A percentile compares a stretch with the other conserved stretches of the same genome.
Evolutionary conservation across 2,113 vertebrate genomes (phyloP).

Genomic region (Myrmecophaga tridactyla): DNA sequence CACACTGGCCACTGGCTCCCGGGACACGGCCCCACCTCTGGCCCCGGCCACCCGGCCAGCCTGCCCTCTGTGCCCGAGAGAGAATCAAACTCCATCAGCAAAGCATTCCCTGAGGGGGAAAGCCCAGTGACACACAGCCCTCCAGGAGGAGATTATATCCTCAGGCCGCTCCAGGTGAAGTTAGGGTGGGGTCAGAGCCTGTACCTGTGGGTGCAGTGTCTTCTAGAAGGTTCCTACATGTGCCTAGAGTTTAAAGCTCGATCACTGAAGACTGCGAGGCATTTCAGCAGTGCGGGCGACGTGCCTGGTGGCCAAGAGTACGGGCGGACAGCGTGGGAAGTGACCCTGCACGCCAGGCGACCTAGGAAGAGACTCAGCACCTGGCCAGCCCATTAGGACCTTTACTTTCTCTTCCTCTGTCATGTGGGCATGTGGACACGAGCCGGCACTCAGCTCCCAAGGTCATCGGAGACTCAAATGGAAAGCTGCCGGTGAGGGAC

Average conservation of each 20-base stretch:
- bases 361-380: not conserved
- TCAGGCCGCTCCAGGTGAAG: accelerated
- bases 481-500: too few species aligned
- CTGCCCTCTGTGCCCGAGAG: accelerated
- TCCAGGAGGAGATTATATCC: accelerated
- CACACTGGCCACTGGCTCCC: not conserved
- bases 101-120: not conserved
- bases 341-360: not conserved
- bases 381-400: not conserved
- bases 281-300: not conserved
- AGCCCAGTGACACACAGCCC: accelerated
- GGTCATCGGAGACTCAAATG: too few species aligned
- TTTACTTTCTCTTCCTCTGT: not conserved
- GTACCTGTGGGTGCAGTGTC: not conserved
- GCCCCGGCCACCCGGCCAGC: not conserved
- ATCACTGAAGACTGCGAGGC: not conserved
- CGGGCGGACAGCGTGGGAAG: accelerated
- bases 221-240: not conserved
- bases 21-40: too few species aligned
- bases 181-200: accelerated
- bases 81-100: not conserved
- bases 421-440: accelerated
- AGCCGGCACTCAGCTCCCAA: not conserved
- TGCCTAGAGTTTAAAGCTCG: not conserved
- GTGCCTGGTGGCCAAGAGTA: accelerated